phyloP scores from a whole-genome alignment of 2,113 vertebrate genomes.

The Naja naja region DNA sequence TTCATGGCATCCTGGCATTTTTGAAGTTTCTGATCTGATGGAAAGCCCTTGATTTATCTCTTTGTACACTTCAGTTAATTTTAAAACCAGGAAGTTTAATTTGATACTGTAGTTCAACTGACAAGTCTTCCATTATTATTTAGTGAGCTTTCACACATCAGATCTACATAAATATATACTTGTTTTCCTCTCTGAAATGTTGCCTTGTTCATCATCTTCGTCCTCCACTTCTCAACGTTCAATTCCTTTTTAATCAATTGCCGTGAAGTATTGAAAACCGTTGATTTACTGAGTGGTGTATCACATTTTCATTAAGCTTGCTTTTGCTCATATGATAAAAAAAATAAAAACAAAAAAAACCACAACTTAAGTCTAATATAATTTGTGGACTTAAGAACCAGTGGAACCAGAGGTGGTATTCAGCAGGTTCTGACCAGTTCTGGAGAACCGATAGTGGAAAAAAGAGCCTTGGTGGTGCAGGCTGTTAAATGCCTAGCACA shows the following conservation, averaged over 20 bases:
- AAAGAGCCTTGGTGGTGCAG: too few relatives aligned
- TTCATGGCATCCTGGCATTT: background rate
- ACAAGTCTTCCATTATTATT: background rate
- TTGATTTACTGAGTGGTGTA: background rate
- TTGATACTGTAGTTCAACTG: background rate
- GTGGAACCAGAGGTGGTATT: background rate
- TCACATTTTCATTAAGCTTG: background rate
- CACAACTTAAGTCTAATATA: background rate
- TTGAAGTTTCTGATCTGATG: background rate
- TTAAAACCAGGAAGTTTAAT: background rate
- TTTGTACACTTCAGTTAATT: background rate
- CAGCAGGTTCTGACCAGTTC: too few relatives aligned
- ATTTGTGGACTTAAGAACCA: background rate
- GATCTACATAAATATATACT: background rate
- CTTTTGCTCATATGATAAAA: background rate
- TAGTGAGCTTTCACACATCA: background rate
- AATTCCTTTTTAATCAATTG: background rate
- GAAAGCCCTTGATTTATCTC: background rate
- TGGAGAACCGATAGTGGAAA: too few relatives aligned
- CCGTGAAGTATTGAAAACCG: background rate
- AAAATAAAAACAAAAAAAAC: background rate
- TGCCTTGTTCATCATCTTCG: background rate
- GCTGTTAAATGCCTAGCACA: too few relatives aligned
- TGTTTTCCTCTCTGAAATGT: background rate
- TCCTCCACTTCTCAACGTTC: background rate